Conservation (phyloP, 2,113 vertebrate species). For the Eulemur rufifrons region DNA sequence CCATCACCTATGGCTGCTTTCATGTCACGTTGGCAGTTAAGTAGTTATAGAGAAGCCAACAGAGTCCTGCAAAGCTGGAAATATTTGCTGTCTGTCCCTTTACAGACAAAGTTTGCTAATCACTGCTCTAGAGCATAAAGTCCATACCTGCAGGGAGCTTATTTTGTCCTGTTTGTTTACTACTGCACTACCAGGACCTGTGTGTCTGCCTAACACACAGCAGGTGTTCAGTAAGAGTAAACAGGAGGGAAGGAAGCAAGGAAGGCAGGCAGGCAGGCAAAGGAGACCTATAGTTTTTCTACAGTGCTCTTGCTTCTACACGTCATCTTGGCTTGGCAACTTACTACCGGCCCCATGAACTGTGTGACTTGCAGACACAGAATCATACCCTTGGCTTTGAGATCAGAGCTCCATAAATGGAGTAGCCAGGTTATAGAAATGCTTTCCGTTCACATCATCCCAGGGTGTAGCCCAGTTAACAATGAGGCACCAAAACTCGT, state of each 20-base stretch:
- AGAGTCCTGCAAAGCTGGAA: background rate
- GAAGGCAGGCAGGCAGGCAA: background rate
- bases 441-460: fast-evolving
- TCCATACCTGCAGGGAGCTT: background rate
- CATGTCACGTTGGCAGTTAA: background rate
- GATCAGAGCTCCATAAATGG: fast-evolving
- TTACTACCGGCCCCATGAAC: fast-evolving
- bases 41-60: background rate
- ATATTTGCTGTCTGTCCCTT: background rate
- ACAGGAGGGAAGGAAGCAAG: background rate
- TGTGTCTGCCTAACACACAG: background rate
- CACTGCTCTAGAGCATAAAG: too few species aligned
- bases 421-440: background rate
- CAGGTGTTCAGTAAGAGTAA: background rate
- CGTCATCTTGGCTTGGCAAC: background rate
- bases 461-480: too few species aligned
- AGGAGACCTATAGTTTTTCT: background rate
- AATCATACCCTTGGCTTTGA: background rate
- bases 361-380: background rate
- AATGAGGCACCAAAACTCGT: background rate
- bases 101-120: background rate
- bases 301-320: background rate
- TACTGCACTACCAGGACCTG: background rate
- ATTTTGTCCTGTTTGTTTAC: background rate
- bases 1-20: background rate